Conservation (phyloP, 2,797 vertebrate species). For the Carduelis carduelis region DNA sequence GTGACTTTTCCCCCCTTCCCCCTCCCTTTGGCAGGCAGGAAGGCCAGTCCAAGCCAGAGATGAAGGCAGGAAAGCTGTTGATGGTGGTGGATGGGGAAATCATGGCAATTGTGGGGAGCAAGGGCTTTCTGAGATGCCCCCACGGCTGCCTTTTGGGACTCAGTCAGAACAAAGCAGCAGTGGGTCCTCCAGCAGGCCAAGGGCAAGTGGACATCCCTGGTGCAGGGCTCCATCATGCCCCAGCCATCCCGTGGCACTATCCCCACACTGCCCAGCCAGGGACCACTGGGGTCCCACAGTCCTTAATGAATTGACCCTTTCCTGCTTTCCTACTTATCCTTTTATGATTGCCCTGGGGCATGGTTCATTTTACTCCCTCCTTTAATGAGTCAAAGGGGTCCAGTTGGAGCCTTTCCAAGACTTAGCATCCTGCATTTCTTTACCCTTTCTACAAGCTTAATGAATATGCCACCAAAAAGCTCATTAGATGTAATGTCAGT, state of each 20-base stretch:
- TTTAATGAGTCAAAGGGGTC: slow-evolving; percentile 63
- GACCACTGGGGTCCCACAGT: background rate
- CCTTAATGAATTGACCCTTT: slow-evolving; percentile 65
- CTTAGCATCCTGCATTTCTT: slow-evolving; percentile 35
- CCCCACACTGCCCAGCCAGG: background rate
- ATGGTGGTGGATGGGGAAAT: background rate
- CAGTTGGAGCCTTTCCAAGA: slow-evolving; percentile 58
- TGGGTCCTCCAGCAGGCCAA: background rate
- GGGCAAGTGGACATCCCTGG: background rate
- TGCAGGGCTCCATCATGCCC: background rate
- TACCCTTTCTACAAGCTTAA: slow-evolving; percentile 38
- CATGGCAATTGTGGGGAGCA: accelerated
- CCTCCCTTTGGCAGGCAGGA: background rate
- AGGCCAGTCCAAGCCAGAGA: background rate
- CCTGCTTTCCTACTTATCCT: slow-evolving; percentile 51
- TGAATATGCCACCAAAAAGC: slow-evolving; percentile 54
- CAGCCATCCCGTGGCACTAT: background rate
- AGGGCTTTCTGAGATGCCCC: background rate
- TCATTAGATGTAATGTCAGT: slow-evolving; percentile 48
- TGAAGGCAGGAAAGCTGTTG: background rate
- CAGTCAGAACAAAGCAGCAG: background rate
- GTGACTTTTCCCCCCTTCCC: background rate
- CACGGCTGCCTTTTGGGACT: background rate
- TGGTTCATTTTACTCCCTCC: slow-evolving; percentile 46
- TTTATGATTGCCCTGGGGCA: slow-evolving; percentile 46